Evolutionary conservation across 2,113 vertebrate genomes (phyloP), one percentile per base, ranked within the genome.

Genomic region (Seriola dumerili): DNA sequence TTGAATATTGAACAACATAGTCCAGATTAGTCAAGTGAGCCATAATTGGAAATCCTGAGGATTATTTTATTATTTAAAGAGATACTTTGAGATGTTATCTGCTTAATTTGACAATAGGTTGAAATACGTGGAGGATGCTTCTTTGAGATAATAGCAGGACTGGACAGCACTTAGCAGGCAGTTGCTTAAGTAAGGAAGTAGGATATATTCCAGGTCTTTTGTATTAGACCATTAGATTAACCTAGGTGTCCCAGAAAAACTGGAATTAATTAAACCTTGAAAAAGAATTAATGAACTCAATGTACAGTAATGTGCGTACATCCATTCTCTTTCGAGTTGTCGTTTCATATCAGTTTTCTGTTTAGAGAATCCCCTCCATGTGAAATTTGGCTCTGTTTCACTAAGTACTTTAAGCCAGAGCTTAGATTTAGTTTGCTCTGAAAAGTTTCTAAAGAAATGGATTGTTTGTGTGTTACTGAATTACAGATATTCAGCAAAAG

Each of bases 401-500:
- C 38, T 8, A 38, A n/a, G 54, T 84, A 7, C 55, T 50, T n/a
- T 9, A 40, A 46, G 36, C 40, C 23, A 19, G 8, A 67, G 36
- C 1, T 46, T 19, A 54, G 66, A 13, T 63, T 21, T 17, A 23
- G n/a, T 67, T 34, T n/a, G 13, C 10, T 21, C 40, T 9, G 38
- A 38, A 38, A 38, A 14, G 5, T 72, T 42, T 58, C 7, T 65
- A 1, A 59, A 25, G 40, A 57, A 55, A 12, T 17, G 3, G 9
- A 34, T 34, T 34, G 25, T 57, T 11, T 68, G n/a, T 38, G 14
- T 55, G 23, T 69, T 57, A 10, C 40, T 0, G 17, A 44, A 54
- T 68, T 55, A 63, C 52, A 71, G 36, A 63, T 46, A 40, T 55
- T 71, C 36, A 54, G 5, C 16, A 42, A 61, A 55, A 65, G 70